phyloP scores from a whole-genome alignment of 2,113 vertebrate species.

The Prunella fulvescens region DNA sequence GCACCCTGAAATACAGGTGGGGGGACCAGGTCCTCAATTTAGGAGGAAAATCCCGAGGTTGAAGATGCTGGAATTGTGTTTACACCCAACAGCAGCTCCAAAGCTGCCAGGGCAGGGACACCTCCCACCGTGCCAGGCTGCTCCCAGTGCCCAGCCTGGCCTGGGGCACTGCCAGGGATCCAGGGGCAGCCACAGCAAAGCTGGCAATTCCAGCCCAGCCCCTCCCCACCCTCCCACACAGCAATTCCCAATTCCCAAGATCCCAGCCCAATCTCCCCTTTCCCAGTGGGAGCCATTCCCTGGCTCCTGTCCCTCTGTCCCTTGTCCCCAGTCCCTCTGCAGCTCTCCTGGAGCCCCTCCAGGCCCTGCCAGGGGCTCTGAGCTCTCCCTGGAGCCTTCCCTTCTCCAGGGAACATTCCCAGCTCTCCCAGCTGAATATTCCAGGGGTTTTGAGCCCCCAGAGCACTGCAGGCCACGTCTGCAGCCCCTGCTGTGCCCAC shows the following conservation, averaged over 20 bases:
- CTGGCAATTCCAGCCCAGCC: not conserved
- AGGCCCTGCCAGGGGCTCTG: not conserved
- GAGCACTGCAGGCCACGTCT: not conserved
- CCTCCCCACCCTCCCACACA: not conserved
- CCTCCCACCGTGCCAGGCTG: rapidly evolving
- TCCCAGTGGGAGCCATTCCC: not conserved
- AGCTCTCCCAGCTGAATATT: not conserved
- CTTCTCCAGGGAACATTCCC: not conserved
- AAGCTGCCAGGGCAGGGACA: not conserved
- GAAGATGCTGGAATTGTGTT: not conserved
- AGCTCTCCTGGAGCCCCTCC: not conserved
- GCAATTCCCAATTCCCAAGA: not conserved
- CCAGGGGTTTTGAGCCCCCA: not conserved
- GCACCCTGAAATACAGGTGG: not conserved
- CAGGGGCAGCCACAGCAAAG: not conserved
- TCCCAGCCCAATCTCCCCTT: not conserved
- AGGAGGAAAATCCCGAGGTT: not conserved
- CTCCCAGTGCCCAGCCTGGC: rapidly evolving
- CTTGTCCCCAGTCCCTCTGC: not conserved
- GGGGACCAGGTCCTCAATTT: rapidly evolving
- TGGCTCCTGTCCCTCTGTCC: not conserved
- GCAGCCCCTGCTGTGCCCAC: not conserved
- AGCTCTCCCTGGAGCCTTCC: not conserved
- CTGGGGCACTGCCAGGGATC: not conserved
- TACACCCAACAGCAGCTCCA: not conserved